Base-by-base conservation (phyloP, 2,113 vertebrate species). In the Oxyruncus cristatus region DNA sequence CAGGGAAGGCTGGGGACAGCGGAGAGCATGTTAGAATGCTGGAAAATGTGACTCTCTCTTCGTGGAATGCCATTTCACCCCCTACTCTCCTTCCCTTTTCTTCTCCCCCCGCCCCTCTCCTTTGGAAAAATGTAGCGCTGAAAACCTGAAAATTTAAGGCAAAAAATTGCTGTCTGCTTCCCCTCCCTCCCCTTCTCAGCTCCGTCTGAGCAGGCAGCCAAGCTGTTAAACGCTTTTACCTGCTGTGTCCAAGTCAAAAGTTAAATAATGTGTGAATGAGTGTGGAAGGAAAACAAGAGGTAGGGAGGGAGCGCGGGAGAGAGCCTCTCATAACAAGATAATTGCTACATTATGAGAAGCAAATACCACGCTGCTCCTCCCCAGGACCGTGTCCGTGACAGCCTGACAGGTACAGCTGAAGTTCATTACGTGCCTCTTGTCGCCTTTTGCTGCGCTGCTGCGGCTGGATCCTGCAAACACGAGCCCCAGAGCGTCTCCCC, bases 321-420 rank as follows among this genome's bases (percentile, higher is more conserved):
- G 71, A 67, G 10, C n/a, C 70, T 61, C 46, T 50, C 85, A 50
- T 27, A 44, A 44, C 68, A 42, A 58, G 89, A 86, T 93, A 82
- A 92, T 83, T 92, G 80, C 32, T 76, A 80, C 10, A 16, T 83
- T 90, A 67, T 79, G 95, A 96, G 89, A n/a, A 19, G 30, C 90
- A 49, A 95, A 83, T 85, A 63, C 74, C 89, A 55, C 33, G 37
- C 86, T 84, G 67, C 85, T 93, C 82, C 8, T 92, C 91, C 56
- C 68, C 23, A 8, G 4, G 5, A 12, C 67, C 87, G 76, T 44
- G 71, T 62, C 91, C 5, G 5, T 84, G 89, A 91, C 74, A 77
- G 84, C 81, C 72, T 95, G 96, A 89, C 93, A 53, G 75, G 67
- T 91, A 94, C 96, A 97, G 85, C 95, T 97, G 97, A 97, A 97